phyloP scores from a whole-genome alignment of 2,113 vertebrate species.

The Nesogale talazaci region DNA sequence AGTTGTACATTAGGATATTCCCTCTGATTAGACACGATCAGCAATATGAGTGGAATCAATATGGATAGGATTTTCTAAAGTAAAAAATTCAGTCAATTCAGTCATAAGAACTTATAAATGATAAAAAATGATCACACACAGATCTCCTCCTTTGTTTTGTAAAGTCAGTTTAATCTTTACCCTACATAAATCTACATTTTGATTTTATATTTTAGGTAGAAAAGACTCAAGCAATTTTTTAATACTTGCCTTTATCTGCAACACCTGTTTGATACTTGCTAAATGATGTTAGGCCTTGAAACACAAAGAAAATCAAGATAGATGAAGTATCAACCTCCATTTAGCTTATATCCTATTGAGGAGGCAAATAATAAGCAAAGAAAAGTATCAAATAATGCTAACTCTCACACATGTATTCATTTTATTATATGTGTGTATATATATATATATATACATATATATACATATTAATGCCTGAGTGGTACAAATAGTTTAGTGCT shows the following conservation, averaged over 20 bases:
- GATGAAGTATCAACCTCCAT: background rate
- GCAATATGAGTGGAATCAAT: background rate
- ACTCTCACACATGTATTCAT: background rate
- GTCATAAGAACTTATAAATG: background rate
- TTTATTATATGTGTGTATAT: too few species aligned
- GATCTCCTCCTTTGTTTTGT: background rate
- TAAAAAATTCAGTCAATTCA: background rate
- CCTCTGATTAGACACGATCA: background rate
- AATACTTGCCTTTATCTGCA: background rate
- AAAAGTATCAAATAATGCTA: slow-evolving; percentile 25
- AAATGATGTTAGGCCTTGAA: background rate
- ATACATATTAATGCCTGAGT: too few species aligned
- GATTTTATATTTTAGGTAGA: slow-evolving; percentile 48
- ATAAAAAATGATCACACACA: background rate
- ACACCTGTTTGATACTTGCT: background rate
- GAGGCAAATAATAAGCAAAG: background rate
- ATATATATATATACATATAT: too few species aligned
- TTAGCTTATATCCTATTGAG: background rate
- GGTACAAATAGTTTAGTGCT: too few species aligned
- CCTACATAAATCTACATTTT: background rate
- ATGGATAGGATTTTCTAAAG: background rate
- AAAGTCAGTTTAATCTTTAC: background rate
- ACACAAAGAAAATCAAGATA: background rate
- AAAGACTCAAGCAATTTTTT: slow-evolving; percentile 28
- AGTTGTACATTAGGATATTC: slow-evolving; percentile 5